These are phyloP conservation scores for Crotalus viridis DNA, from an alignment of 2,113 vertebrate genomes.

Conservation along the genomic window DNA sequence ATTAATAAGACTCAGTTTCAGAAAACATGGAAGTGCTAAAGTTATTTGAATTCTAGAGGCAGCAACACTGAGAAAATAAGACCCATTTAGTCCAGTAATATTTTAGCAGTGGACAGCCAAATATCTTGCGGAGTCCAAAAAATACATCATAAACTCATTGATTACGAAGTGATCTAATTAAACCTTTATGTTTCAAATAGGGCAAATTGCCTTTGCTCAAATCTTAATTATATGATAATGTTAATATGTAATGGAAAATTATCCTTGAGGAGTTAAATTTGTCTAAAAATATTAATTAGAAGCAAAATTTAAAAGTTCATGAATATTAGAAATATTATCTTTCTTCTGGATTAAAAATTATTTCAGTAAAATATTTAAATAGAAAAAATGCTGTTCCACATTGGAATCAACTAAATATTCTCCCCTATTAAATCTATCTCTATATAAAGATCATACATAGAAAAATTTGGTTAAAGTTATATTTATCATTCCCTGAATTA, in stretches of 20 bases:
- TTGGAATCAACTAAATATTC: not conserved
- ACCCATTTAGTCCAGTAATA: not conserved
- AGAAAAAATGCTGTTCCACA: not conserved
- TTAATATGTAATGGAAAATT: not conserved
- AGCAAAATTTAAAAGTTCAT: not conserved
- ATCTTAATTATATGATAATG: not conserved
- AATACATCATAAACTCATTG: not conserved
- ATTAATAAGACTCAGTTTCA: not conserved
- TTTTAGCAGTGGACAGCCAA: not conserved
- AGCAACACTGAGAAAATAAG: not conserved
- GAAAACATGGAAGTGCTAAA: constrained; percentile 2
- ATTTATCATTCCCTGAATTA: not conserved
- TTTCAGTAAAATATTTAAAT: not conserved
- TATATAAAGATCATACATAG: not conserved
- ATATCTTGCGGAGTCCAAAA: not conserved
- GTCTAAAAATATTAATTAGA: not conserved
- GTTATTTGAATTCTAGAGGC: not conserved
- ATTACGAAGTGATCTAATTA: not conserved
- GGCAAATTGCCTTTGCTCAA: not conserved
- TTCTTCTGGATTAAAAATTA: not conserved
- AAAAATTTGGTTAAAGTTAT: not conserved
- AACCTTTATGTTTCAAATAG: not conserved
- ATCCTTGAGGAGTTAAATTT: not conserved
- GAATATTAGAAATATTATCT: not conserved
- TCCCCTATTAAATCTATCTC: not conserved